A percentile compares a stretch with the other conserved stretches of the same genome.
Evolutionary conservation across 2,888 invertebrate genomes (phyloP).

Genomic region (Saturnia pavonia): DNA sequence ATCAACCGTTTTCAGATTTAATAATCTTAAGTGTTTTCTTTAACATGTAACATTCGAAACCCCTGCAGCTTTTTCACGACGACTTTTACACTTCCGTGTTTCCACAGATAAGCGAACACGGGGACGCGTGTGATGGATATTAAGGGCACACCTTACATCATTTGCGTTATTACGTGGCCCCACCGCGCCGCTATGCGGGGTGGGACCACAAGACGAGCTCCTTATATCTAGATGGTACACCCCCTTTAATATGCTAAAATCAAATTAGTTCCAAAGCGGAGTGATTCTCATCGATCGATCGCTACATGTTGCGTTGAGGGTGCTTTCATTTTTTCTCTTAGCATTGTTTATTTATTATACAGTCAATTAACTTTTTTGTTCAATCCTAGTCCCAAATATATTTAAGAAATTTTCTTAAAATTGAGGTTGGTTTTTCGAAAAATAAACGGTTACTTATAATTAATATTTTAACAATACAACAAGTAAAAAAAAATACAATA

Average conservation of each 20-base stretch:
- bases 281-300: constrained; percentile 77
- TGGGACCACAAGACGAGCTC: constrained; percentile 70
- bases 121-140: constrained; percentile 81
- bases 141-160: constrained; percentile 82
- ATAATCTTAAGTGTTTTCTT: constrained; percentile 71
- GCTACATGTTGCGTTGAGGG: constrained; percentile 63
- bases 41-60: constrained; percentile 55
- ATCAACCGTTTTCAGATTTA: constrained; percentile 45
- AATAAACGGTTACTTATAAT: too few species aligned
- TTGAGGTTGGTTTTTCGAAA: neutral
- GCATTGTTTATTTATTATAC: constrained; percentile 53
- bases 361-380: constrained; percentile 18
- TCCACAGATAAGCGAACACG: constrained; percentile 81
- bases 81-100: constrained; percentile 81
- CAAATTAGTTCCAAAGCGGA: constrained; percentile 80
- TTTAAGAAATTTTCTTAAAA: neutral
- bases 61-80: constrained; percentile 64
- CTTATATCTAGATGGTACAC: constrained; percentile 76
- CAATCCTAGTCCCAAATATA: neutral
- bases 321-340: constrained; percentile 35
- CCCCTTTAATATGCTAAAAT: constrained; percentile 82
- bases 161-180: constrained; percentile 75
- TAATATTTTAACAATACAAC: too few species aligned
- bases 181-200: constrained; percentile 32
- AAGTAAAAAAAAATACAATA: too few species aligned